phyloP scores from a whole-genome alignment of 2,888 invertebrate genomes.

The Caenorhabditis angaria region DNA sequence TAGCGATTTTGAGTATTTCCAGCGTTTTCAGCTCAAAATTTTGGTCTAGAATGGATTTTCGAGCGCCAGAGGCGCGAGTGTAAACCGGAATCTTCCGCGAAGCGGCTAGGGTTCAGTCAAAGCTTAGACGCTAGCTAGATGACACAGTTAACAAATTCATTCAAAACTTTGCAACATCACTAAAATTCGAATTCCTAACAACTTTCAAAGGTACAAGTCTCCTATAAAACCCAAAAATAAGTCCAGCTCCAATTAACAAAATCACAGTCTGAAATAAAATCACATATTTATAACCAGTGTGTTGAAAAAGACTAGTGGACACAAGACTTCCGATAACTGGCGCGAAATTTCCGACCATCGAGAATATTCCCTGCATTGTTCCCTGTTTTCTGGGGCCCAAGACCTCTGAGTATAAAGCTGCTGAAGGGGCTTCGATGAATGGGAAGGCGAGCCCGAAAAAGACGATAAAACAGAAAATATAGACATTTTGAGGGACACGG shows the following conservation, averaged over 20 bases:
- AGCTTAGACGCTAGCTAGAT: too few species aligned
- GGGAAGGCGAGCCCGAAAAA: slow-evolving; percentile 35
- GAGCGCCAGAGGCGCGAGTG: too few species aligned
- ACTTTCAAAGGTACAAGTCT: slow-evolving; percentile 31
- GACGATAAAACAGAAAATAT: slow-evolving; percentile 29
- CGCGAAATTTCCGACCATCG: slow-evolving; percentile 30
- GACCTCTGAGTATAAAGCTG: slow-evolving; percentile 35
- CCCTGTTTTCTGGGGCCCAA: slow-evolving; percentile 46
- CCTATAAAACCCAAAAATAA: slow-evolving; percentile 19
- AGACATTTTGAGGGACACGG: slow-evolving; percentile 23
- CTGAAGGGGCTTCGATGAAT: slow-evolving; percentile 25
- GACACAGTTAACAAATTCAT: too few species aligned
- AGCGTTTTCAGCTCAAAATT: too few species aligned
- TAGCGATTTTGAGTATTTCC: too few species aligned
- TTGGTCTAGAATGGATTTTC: too few species aligned
- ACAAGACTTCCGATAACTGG: slow-evolving; percentile 30
- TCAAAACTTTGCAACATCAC: too few species aligned
- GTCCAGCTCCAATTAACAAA: slow-evolving; percentile 16
- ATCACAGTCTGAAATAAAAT: slow-evolving; percentile 20
- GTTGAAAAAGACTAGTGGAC: slow-evolving; percentile 24
- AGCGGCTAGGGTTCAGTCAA: too few species aligned
- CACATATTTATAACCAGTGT: slow-evolving; percentile 33
- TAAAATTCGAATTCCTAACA: too few species aligned
- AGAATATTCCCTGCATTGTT: slow-evolving; percentile 41
- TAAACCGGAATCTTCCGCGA: too few species aligned